Evolutionary conservation across 1,140 invertebrate species (phyloP), one percentile per base, ranked within the genome.

Genomic region (Amyelois transitella): DNA sequence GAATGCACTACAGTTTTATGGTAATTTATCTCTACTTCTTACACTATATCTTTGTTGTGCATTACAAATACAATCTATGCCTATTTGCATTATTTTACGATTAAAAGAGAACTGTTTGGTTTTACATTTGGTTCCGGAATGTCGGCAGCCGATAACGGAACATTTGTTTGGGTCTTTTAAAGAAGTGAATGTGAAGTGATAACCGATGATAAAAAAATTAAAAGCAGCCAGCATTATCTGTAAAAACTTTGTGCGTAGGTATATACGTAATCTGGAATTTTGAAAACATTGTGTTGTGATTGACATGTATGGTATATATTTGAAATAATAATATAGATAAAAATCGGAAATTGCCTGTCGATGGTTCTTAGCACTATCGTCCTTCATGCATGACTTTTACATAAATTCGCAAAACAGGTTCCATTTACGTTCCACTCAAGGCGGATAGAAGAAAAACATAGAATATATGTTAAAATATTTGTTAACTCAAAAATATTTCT

Each of bases 371-470:
- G 60, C 62, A 62, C 58, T 58, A 47, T 63, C 49, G 64, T 69
- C 72, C 75, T 75, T 75, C 64, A 55, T 51, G 48, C 24, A 52
- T 58, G 58, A 66, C 60, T 72, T 69, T 77, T 77, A 61, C 55
- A 66, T 65, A 68, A 68, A 66, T 66, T 64, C 49, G 28, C 58
- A 44, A 64, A 77, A 72, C 71, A 55, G 54, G 65, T 74, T 71
- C 45, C 51, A 21, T 21, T 55, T 49, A 61, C 53, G 18, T 17
- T 48, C 24, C 45, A 20, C 45, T 10, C 53, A 43, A 32, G 20
- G 47, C 18, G 17, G 3, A 48, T 45, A 45, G 19, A 8, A 48
- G n/a, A 48, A 48, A 22, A 45, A 44, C 18, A 45, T 19, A 20
- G 21, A 10, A 48, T 20, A 48, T n/a, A 45, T 19, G 5, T n/a